Evolutionary conservation across 2,888 invertebrate genomes (phyloP), one percentile per base, ranked within the genome.

Genomic region (Pseudococcus jackbeardsleyi): DNA sequence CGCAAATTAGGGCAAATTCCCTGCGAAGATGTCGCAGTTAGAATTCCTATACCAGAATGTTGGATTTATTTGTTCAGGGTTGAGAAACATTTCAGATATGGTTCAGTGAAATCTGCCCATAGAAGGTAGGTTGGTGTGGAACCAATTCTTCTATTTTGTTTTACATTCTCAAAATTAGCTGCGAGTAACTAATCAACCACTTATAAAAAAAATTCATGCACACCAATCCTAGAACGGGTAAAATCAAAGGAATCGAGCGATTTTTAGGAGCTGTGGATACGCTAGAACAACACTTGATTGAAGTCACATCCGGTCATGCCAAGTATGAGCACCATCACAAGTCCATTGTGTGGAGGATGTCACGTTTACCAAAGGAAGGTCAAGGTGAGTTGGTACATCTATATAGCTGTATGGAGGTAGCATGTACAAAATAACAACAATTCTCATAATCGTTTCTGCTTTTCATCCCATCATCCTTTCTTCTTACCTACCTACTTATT

Each of bases 51-150:
- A 91, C 99, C 99, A 26, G 99, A 99, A 92, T 97, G 97, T 91
- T 99, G 99, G 99, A 99, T 99, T 91, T 99, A 99, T 92, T 93
- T 99, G 91, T 99, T 99, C 93, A 94, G 99, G 89, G 98, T 98
- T 79, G 99, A 99, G 92, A 98, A 98, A 91, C 97, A 99, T 92
- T 99, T 99, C 92, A 94, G 98, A 91, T 98, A 98, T 92, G 98
- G 98, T 19, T 98, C 98, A n/a, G 96, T 98, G 46, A 98, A 99
- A 92, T 97, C 98, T 0, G 96, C 98, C 22, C 96, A 96, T 92
- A 93, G 95, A 90, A 92, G 93, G 93, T 93, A 50, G 26, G 26
- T 33, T n/a, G n/a, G n/a, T n/a, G n/a, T n/a, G n/a, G n/a, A n/a
- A n/a, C n/a, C n/a, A n/a, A n/a, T n/a, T n/a, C n/a, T n/a, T n/a